Percentiles rank a stretch among this genome's conserved stretches.
These are phyloP conservation scores for Fukomys damarensis DNA, from an alignment of 2,113 vertebrate genomes.

Conservation along the genomic window DNA sequence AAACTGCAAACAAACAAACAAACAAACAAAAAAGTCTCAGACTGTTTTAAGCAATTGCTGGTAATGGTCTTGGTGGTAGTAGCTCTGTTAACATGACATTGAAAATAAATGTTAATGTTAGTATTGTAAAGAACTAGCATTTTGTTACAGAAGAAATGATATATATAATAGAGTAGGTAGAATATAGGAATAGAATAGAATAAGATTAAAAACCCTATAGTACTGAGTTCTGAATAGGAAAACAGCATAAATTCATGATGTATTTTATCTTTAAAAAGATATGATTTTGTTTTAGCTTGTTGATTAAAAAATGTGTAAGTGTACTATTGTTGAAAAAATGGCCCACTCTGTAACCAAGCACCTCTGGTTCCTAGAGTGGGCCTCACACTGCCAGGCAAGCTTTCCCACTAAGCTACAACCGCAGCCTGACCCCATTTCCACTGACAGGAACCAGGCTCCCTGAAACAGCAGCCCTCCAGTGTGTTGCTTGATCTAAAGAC, in stretches of 20 bases:
- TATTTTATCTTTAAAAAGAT: neutral
- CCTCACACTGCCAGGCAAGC: neutral
- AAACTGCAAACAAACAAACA: too few relatives aligned
- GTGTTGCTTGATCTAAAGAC: neutral
- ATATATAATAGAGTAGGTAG: too few relatives aligned
- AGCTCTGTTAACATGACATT: neutral
- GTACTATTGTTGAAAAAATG: neutral
- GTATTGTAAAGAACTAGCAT: neutral
- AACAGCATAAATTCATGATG: neutral
- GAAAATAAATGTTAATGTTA: constrained; percentile 2
- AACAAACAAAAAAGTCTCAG: neutral
- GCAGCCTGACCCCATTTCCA: neutral
- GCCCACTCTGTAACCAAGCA: neutral
- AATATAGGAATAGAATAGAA: too few relatives aligned
- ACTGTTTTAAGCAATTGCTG: neutral
- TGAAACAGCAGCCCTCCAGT: neutral
- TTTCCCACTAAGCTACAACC: neutral
- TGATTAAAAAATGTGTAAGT: neutral
- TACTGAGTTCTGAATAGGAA: neutral
- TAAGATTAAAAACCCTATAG: neutral
- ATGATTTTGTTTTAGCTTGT: neutral
- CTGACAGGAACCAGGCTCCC: neutral
- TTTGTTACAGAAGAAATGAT: neutral
- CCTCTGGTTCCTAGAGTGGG: neutral
- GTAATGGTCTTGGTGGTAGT: neutral